Evolutionary conservation across 2,113 vertebrate genomes (phyloP).

Genomic region (Heteronetta atricapilla): DNA sequence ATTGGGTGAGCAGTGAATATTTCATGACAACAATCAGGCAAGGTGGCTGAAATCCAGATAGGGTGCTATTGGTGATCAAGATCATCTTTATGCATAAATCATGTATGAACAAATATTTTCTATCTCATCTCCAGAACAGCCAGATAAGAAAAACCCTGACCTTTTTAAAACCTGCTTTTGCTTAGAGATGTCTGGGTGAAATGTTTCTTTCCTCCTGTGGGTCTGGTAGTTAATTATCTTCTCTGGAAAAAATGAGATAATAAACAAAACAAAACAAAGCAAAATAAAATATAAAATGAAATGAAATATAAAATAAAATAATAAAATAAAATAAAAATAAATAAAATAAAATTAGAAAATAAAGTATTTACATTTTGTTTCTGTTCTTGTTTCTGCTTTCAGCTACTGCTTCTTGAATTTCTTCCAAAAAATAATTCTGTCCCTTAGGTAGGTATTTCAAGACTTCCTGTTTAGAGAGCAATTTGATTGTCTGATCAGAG

Average conservation of each 20-base stretch:
- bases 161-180: background rate
- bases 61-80: background rate
- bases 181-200: background rate
- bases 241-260: background rate
- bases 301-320: too few relatives aligned
- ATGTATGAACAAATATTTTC: background rate
- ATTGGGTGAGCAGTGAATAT: background rate
- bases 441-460: background rate
- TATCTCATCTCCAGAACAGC: background rate
- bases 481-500: background rate
- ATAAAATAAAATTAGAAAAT: background rate
- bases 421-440: background rate
- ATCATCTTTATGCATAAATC: background rate
- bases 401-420: background rate
- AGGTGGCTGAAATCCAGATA: background rate
- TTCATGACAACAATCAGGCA: background rate
- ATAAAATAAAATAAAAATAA: background rate
- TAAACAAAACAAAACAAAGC: background rate
- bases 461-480: accelerated
- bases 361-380: background rate
- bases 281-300: background rate
- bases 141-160: background rate
- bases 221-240: background rate
- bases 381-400: background rate
- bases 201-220: background rate